Conservation (phyloP, 2,888 invertebrate genomes). For the Herminia tarsipennalis region DNA sequence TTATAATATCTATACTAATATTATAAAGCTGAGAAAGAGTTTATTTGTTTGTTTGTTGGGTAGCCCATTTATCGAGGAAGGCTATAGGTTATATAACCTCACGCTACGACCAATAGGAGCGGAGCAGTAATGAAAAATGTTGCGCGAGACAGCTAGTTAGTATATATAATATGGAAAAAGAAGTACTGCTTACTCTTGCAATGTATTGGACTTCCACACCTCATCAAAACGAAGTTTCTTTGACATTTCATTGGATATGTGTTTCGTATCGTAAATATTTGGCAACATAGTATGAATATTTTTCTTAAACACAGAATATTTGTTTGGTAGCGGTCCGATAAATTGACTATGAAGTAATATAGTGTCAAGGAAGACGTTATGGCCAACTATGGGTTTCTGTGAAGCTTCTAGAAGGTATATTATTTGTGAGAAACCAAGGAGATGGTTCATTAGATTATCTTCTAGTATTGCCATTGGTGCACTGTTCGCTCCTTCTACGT, state of each 20-base stretch:
- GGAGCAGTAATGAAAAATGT: too few relatives aligned
- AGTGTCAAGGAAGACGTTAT: slow-evolving; percentile 90
- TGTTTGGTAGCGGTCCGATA: slow-evolving; percentile 88
- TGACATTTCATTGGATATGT: slow-evolving; percentile 85
- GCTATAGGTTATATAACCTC: too few relatives aligned
- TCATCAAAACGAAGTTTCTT: slow-evolving; percentile 73
- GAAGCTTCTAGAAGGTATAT: slow-evolving; percentile 85
- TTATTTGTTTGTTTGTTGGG: too few relatives aligned
- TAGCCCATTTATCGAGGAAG: too few relatives aligned
- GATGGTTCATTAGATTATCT: slow-evolving; percentile 76
- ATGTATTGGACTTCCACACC: slow-evolving; percentile 80
- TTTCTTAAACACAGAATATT: slow-evolving; percentile 87
- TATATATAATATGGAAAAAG: too few relatives aligned
- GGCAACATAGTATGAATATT: slow-evolving; percentile 88
- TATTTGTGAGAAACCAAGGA: slow-evolving; percentile 89
- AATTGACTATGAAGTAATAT: slow-evolving; percentile 90
- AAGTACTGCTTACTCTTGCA: slow-evolving; percentile 74
- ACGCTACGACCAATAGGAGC: too few relatives aligned
- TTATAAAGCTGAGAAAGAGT: too few relatives aligned
- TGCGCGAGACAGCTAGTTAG: too few relatives aligned
- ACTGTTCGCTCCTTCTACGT: slow-evolving; percentile 68
- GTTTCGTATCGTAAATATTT: slow-evolving; percentile 90
- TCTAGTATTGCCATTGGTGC: slow-evolving; percentile 73
- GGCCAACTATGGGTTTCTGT: slow-evolving; percentile 91
- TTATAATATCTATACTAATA: too few relatives aligned